Conservation (phyloP, 2,888 invertebrate species). For the Ceriagrion tenellum region DNA sequence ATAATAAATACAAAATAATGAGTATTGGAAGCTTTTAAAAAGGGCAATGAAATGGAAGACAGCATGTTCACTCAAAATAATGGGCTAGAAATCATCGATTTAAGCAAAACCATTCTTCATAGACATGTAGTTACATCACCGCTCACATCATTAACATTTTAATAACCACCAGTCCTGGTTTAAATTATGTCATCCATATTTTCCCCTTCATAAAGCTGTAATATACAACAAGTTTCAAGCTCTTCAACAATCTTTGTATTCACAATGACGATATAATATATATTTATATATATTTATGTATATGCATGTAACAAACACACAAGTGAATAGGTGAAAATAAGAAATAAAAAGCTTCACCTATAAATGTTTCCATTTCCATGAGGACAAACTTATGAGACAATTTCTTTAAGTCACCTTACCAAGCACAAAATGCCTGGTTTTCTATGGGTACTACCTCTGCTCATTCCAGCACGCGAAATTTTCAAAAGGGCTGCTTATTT, state of each 20-base stretch:
- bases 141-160: slow-evolving; percentile 7
- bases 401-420: not conserved
- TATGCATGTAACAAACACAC: slow-evolving; percentile 59
- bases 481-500: not conserved
- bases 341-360: slow-evolving; percentile 66
- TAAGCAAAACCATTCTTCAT: slow-evolving; percentile 15
- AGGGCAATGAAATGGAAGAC: slow-evolving; percentile 60
- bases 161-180: slow-evolving; percentile 35
- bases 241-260: slow-evolving; percentile 61
- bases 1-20: slow-evolving; percentile 64
- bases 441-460: not conserved
- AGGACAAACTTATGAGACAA: not conserved
- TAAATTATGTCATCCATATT: slow-evolving; percentile 3
- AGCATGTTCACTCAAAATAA: slow-evolving; percentile 23
- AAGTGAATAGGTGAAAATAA: slow-evolving; percentile 59
- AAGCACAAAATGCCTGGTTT: not conserved
- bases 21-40: slow-evolving; percentile 64
- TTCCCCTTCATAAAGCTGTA: slow-evolving; percentile 55
- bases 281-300: slow-evolving; percentile 44
- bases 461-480: not conserved
- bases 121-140: not conserved
- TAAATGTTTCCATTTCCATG: not conserved
- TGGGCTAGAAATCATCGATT: not conserved
- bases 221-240: slow-evolving; percentile 64
- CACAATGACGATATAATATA: slow-evolving; percentile 53